Evolutionary conservation across 1,140 invertebrate species (phyloP).

Genomic region (Lepidurus packardi): DNA sequence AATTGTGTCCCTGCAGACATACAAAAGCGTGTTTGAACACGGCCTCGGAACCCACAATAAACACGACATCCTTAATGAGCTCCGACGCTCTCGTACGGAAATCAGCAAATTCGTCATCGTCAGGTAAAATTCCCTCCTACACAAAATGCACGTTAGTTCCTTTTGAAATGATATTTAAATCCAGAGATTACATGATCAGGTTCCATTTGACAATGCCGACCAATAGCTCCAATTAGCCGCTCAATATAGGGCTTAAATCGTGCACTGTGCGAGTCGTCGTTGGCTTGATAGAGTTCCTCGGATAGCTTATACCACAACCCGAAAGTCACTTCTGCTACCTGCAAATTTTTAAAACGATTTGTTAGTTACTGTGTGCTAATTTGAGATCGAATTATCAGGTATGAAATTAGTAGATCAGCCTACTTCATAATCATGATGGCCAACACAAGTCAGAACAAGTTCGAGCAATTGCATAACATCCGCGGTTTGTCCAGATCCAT

Average conservation of each 20-base stretch:
- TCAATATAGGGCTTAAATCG: slow-evolving; percentile 87
- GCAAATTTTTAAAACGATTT: slow-evolving; percentile 37
- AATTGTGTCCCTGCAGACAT: slow-evolving; percentile 55
- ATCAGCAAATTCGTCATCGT: slow-evolving; percentile 77
- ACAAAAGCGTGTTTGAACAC: slow-evolving; percentile 89
- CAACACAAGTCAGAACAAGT: slow-evolving; percentile 82
- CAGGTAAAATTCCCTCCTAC: slow-evolving; percentile 77
- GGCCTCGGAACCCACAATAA: slow-evolving; percentile 85
- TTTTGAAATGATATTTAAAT: slow-evolving; percentile 30
- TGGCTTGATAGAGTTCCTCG: slow-evolving; percentile 85
- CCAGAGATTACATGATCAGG: slow-evolving; percentile 66
- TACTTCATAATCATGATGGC: slow-evolving; percentile 94
- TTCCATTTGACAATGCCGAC: slow-evolving; percentile 83
- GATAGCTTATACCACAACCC: slow-evolving; percentile 94
- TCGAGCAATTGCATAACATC: slow-evolving; percentile 81
- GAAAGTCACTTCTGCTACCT: slow-evolving; percentile 95
- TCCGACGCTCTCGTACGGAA: slow-evolving; percentile 86
- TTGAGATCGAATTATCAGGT: neutral
- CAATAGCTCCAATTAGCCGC: slow-evolving; percentile 73
- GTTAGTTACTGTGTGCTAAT: neutral
- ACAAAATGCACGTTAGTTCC: slow-evolving; percentile 36
- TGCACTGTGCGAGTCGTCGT: slow-evolving; percentile 67
- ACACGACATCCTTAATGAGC: slow-evolving; percentile 94
- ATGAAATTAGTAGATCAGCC: slow-evolving; percentile 34
- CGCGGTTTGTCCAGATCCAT: slow-evolving; percentile 45